A percentile compares a stretch with the other conserved stretches of the same genome.
These are phyloP conservation scores for Orbicella faveolata DNA, from an alignment of 64 coral and sea anemone genomes.

Conservation along the genomic window DNA sequence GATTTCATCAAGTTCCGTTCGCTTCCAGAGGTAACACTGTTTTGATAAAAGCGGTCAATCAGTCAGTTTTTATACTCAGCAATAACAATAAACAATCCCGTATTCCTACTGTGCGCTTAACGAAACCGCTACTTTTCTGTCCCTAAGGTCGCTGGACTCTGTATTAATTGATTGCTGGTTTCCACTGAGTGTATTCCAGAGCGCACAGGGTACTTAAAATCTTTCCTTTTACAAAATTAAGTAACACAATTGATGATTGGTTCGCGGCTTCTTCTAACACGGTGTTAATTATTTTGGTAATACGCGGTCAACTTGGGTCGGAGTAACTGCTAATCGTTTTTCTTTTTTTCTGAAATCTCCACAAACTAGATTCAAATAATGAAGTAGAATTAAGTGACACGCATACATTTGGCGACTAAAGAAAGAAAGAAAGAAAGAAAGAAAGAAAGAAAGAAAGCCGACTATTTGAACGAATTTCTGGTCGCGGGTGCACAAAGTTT, in stretches of 20 bases:
- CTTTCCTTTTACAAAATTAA: constrained; percentile 60
- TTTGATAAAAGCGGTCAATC: constrained; percentile 11
- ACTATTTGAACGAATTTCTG: background rate
- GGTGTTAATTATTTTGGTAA: constrained; percentile 69
- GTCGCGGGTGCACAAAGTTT: background rate
- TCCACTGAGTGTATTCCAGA: constrained; percentile 29
- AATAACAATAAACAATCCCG: constrained; percentile 28
- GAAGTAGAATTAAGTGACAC: constrained; percentile 35
- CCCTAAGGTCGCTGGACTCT: background rate
- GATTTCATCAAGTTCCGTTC: background rate
- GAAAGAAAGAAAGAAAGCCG: constrained; percentile 38
- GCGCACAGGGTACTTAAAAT: constrained; percentile 25
- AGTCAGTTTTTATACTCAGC: background rate
- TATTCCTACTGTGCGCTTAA: constrained; percentile 12
- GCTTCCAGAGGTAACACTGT: background rate
- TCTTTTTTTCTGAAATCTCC: constrained; percentile 30
- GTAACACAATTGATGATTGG: constrained; percentile 54
- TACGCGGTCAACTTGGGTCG: constrained; percentile 54
- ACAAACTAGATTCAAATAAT: constrained; percentile 39
- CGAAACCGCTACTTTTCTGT: constrained; percentile 1
- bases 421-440: constrained; percentile 32
- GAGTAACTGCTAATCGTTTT: constrained; percentile 30
- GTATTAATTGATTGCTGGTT: constrained; percentile 12
- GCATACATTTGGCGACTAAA: constrained; percentile 10
- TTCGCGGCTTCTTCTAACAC: constrained; percentile 67